Base-by-base conservation (phyloP, 2,113 vertebrate genomes). In the Semicossyphus pulcher region DNA sequence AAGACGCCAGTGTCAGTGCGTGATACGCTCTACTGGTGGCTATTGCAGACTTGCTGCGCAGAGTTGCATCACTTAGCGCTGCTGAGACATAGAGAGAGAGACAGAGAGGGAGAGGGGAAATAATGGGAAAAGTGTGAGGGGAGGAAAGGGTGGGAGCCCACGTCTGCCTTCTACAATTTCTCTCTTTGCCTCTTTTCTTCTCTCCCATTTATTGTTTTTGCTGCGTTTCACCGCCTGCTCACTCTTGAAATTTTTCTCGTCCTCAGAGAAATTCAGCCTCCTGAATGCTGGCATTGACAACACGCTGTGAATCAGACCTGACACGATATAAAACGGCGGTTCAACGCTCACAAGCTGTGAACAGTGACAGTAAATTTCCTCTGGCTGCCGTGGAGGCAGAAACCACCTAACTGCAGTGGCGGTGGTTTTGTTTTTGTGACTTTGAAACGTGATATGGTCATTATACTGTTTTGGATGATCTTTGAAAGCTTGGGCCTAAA, bases 41-140 rank as follows among this genome's bases (percentile, higher is more conserved):
- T 76, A 77, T 91, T 91, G 86, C 89, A 88, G 77, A 41, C 77
- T 72, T 18, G 48, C 59, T 45, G 59, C 36, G 80, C 69, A 75
- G 60, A 85, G 79, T 91, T 91, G 84, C 89, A 91, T 91, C 89
- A 91, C 78, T 83, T 84, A 72, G 62, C 15, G 10, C 64, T 53
- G 48, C 23, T 1, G 70, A 74, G 66, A 79, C 21, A 60, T 47
- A 82, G 64, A 73, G 64, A 25, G 44, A 51, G 81, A 39, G 47
- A 34, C 67, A 16, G 44, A 20, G 52, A 49, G 23, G 26, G 62
- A 26, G 51, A 42, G 61, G 34, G 39, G 10, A 47, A 77, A 83
- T 74, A 72, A 85, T 83, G 76, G 71, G 83, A 78, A 58, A 78
- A 61, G 80, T 72, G 75, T 72, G 66, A 72, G 60, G 62, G 56